Evolutionary conservation across 2,113 vertebrate species (phyloP).

Genomic region (Cheilinus undulatus): DNA sequence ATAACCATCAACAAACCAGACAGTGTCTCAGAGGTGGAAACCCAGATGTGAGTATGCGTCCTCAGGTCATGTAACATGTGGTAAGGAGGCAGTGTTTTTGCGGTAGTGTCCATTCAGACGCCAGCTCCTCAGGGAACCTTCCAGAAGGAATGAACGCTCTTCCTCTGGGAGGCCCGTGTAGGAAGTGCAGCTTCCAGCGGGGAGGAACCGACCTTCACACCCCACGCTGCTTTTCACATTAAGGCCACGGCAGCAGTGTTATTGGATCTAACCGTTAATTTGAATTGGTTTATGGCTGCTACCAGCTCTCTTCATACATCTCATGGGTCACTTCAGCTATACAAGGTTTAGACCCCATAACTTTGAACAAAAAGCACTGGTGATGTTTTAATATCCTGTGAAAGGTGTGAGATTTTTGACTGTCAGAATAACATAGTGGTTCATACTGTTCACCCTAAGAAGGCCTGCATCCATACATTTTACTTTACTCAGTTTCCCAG

Average conservation of each 20-base stretch:
- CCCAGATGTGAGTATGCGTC: slow-evolving; percentile 64
- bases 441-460: too few relatives aligned
- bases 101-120: slow-evolving; percentile 62
- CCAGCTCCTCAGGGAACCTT: slow-evolving; percentile 63
- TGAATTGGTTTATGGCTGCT: slow-evolving; percentile 44
- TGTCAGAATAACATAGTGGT: not conserved
- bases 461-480: too few relatives aligned
- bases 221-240: slow-evolving; percentile 75
- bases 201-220: slow-evolving; percentile 53
- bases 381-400: slow-evolving; percentile 34
- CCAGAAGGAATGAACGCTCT: slow-evolving; percentile 69
- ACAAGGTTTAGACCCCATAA: slow-evolving; percentile 7
- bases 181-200: slow-evolving; percentile 73
- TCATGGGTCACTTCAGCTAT: slow-evolving; percentile 5
- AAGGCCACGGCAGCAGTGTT: slow-evolving; percentile 45
- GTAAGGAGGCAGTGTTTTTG: slow-evolving; percentile 57
- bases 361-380: slow-evolving; percentile 3
- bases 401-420: not conserved
- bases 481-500: too few relatives aligned
- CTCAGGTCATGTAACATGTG: slow-evolving; percentile 71
- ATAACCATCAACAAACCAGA: slow-evolving; percentile 72
- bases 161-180: slow-evolving; percentile 75
- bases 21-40: slow-evolving; percentile 65
- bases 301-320: slow-evolving; percentile 18
- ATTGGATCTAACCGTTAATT: slow-evolving; percentile 48